Evolutionary conservation across 2,113 vertebrate genomes (phyloP), one percentile per base, ranked within the genome.

Genomic region (Dasyprocta punctata): DNA sequence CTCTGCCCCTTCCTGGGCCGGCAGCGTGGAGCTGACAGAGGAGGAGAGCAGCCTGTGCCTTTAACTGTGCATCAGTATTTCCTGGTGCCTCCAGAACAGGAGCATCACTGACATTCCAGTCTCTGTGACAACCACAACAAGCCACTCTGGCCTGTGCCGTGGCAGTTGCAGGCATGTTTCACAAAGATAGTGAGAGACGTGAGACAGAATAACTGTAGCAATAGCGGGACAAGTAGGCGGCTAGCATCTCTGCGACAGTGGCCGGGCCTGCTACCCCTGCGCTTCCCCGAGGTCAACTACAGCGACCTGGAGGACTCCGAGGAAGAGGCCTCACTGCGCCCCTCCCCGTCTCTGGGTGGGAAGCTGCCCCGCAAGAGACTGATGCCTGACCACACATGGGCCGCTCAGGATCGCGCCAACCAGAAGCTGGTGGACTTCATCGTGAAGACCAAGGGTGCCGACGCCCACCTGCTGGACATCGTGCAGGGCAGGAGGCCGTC

Each of bases 271-370:
- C n/a, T n/a, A n/a, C n/a, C n/a, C n/a, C n/a, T 67, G 63, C 16
- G 63, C 16, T 44, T 75, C 38, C 73, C 73, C 0, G 5, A 28
- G 73, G 24, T 75, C 41, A 44, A 28, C 12, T 75, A 75, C 73
- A 44, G 20, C 22, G 24, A 75, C 4, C 38, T 75, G 73, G 73
- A 75, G 73, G 73, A 75, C 41, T 75, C 41, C 0, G 73, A 75
- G 24, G 73, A 75, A 1, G 24, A 75, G 24, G 11, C 12, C 12
- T 12, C 11, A 9, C 73, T 4, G 5, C 0, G 14, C 4, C 13
- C 33, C 33, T 67, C 14, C 14, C 13, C 19, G 14, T n/a, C 14
- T 16, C 3, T 5, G 41, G 5, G 11, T 5, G 11, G 0, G 5
- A 24, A 75, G 41, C 2, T 22, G 11, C 41, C 73, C 73, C 5